Conservation (phyloP, 2,888 invertebrate species). For the Biston betularia region DNA sequence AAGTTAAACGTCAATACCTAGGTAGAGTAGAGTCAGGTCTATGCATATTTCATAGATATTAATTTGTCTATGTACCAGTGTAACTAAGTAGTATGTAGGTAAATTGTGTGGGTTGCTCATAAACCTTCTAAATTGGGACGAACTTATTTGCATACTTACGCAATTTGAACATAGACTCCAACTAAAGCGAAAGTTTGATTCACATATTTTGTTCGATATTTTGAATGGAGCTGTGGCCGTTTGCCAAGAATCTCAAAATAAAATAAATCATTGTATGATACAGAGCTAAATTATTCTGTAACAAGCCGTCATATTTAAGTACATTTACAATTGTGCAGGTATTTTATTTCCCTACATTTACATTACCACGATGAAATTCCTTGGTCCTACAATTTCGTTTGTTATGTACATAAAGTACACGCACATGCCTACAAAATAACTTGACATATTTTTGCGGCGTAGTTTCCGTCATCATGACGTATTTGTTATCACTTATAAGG, state of each 20-base stretch:
- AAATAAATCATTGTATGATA: constrained; percentile 21
- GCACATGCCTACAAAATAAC: no score
- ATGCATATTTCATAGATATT: neutral
- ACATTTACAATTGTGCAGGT: neutral
- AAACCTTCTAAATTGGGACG: constrained; percentile 38
- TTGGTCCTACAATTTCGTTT: no score
- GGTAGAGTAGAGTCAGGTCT: constrained; percentile 8
- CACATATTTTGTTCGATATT: constrained; percentile 24
- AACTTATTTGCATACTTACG: constrained; percentile 30
- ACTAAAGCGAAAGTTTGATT: constrained; percentile 30
- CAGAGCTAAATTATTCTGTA: constrained; percentile 19
- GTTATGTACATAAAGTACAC: no score
- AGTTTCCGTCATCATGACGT: no score
- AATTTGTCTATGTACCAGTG: neutral
- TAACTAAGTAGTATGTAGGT: constrained; percentile 1
- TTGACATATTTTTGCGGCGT: no score
- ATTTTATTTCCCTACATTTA: no score
- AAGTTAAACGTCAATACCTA: constrained; percentile 7
- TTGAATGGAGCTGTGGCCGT: constrained; percentile 26
- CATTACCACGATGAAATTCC: no score
- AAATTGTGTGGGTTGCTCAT: constrained; percentile 38
- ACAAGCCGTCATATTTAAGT: neutral
- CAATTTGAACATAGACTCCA: constrained; percentile 23
- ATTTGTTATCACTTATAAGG: no score
- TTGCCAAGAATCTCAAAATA: constrained; percentile 27